Evolutionary conservation across 2,888 invertebrate genomes (phyloP).

Genomic region (Ophonus ardosiacus): DNA sequence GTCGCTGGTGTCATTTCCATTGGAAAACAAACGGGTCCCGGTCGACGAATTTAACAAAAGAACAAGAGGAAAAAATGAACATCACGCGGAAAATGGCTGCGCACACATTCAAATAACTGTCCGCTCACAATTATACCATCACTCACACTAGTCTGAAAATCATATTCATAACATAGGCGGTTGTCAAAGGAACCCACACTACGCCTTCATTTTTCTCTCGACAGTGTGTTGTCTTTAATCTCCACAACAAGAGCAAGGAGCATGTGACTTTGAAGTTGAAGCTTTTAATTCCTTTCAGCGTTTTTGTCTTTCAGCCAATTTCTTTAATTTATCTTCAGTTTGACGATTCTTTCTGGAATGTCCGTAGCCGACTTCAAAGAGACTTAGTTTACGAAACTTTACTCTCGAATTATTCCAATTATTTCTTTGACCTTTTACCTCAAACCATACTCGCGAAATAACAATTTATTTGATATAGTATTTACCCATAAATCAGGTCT

Average conservation of each 20-base stretch:
- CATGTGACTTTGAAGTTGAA: conserved; percentile 33
- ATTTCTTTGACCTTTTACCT: conserved; percentile 1
- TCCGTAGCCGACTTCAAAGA: conserved; percentile 1
- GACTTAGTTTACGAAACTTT: neutral
- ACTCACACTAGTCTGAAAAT: conserved; percentile 6
- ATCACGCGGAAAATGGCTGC: neutral
- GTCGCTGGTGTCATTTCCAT: conserved; percentile 13
- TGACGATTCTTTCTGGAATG: conserved; percentile 31
- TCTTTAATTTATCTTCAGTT: conserved; percentile 30
- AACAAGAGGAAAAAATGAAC: conserved; percentile 34
- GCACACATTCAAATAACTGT: conserved; percentile 41
- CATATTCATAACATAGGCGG: conserved; percentile 17
- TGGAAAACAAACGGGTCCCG: conserved; percentile 34
- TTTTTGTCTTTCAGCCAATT: conserved; percentile 39
- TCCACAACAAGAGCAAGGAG: neutral
- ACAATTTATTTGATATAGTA: neutral
- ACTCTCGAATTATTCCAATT: conserved; percentile 16
- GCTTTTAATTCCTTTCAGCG: conserved; percentile 27
- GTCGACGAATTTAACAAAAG: conserved; percentile 30
- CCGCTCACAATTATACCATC: conserved; percentile 33
- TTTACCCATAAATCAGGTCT: too few relatives aligned
- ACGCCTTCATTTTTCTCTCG: neutral
- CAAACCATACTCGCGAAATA: neutral
- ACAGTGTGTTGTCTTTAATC: conserved; percentile 28
- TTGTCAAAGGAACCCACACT: neutral